These are phyloP conservation scores for Notoglanidium macrostoma DNA, from an alignment of 2,797 vertebrate species.

Conservation along the genomic window DNA sequence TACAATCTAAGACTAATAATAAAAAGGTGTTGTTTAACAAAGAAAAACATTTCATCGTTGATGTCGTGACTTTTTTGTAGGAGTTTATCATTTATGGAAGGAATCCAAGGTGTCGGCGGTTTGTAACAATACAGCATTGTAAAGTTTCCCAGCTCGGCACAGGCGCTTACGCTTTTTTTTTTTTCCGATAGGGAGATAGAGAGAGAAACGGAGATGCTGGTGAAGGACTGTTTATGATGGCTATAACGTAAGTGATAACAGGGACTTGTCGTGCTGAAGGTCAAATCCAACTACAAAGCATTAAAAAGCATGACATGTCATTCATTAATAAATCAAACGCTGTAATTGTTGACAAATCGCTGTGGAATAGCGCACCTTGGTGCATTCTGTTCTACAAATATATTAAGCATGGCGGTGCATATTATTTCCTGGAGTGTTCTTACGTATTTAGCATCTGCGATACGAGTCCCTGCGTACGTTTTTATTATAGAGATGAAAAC, in stretches of 20 bases:
- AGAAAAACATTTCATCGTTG: no score
- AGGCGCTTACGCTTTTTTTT: no score
- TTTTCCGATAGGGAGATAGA: background rate
- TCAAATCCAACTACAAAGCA: background rate
- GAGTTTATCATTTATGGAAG: no score
- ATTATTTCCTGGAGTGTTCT: background rate
- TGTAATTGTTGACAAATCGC: background rate
- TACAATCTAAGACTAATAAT: no score
- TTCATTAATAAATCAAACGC: background rate
- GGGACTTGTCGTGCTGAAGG: background rate
- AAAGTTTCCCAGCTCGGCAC: no score
- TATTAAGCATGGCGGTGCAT: background rate
- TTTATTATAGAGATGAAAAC: background rate
- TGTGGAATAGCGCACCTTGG: background rate
- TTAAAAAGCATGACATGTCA: background rate
- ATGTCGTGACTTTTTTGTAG: no score
- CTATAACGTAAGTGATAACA: background rate
- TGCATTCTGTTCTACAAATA: background rate
- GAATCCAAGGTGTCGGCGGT: background rate
- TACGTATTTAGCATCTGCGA: background rate
- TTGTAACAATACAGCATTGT: no score
- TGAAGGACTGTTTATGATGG: background rate
- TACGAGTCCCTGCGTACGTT: background rate
- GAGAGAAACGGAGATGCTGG: background rate
- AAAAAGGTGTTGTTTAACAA: no score